Base-by-base conservation (phyloP, 2,797 vertebrate genomes). In the Siniperca undulata region DNA sequence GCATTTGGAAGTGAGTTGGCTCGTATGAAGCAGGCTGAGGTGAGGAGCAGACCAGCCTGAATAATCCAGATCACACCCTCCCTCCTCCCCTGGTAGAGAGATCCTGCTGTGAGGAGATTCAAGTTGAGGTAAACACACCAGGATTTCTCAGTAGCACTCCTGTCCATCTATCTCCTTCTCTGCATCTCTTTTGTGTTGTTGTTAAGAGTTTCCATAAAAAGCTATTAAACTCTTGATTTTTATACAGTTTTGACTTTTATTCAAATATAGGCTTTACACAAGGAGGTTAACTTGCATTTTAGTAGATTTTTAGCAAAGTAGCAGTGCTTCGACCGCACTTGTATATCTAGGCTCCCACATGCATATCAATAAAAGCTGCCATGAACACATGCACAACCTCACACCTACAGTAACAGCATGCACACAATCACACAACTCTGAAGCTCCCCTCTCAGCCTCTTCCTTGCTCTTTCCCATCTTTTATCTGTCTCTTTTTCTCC, bases 41-140 rank as follows among this genome's bases (percentile, higher is more conserved):
- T 66, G 82, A 86, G 76, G 77, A 73, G 79, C 77, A 84, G 86
- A 84, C 64, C 73, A 3, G 56, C 38, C 64, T 89, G 85, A 93
- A 89, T 90, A 84, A 84, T 87, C 52, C 42, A 77, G 59, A 89
- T 88, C 87, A 77, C 85, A 69, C 65, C 78, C 80, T 85, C 44
- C 38, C 75, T 78, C 65, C 61, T 80, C 81, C 73, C 52, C 34
- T 67, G 79, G 58, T 62, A 27, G 46, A 87, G 9, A 74, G 38
- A 67, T 72, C 70, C 74, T 64, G 64, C 84, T 77, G 86, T 65
- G 74, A 77, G 50, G 82, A 80, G 73, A 83, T 67, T 74, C 74
- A 70, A 66, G 69, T 74, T 65, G 66, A 66, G 68, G 71, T 77
- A 67, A 78, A 86, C 85, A 81, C 71, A 73, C 38, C 19, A 59